Evolutionary conservation across 2,113 vertebrate genomes (phyloP).

Genomic region (Macroglossus sobrinus): DNA sequence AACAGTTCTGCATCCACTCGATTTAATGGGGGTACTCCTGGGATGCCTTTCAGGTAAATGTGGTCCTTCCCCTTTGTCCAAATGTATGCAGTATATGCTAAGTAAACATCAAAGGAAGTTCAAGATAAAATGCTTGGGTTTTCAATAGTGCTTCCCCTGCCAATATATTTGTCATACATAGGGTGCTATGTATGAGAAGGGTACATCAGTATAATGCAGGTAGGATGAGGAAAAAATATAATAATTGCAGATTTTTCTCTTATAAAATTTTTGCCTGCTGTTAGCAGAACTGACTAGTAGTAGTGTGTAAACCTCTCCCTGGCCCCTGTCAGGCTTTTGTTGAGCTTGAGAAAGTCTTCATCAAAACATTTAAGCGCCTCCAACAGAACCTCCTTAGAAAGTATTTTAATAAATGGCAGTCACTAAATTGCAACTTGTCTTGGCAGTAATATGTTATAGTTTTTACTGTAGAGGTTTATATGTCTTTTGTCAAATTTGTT

Average conservation of each 20-base stretch:
- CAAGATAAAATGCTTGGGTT: neutral
- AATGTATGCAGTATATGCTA: neutral
- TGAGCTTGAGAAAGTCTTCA: neutral
- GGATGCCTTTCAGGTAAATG: neutral
- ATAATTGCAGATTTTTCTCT: neutral
- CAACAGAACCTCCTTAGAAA: neutral
- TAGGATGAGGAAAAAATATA: neutral
- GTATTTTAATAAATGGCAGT: neutral
- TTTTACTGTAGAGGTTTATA: neutral
- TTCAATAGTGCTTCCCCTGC: neutral
- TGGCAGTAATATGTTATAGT: neutral
- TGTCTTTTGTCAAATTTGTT: neutral
- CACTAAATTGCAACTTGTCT: neutral
- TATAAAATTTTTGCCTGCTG: neutral
- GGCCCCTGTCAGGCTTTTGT: neutral
- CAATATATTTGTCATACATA: neutral
- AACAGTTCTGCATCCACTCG: accelerated
- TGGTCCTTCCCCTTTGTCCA: neutral
- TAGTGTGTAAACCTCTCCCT: neutral
- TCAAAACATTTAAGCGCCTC: neutral
- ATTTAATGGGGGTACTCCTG: neutral
- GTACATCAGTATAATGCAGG: neutral
- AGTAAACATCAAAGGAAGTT: neutral
- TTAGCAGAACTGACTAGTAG: neutral
- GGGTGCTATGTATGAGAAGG: neutral